Conservation (phyloP, 2,113 vertebrate genomes). For the Chaetops frenatus region DNA sequence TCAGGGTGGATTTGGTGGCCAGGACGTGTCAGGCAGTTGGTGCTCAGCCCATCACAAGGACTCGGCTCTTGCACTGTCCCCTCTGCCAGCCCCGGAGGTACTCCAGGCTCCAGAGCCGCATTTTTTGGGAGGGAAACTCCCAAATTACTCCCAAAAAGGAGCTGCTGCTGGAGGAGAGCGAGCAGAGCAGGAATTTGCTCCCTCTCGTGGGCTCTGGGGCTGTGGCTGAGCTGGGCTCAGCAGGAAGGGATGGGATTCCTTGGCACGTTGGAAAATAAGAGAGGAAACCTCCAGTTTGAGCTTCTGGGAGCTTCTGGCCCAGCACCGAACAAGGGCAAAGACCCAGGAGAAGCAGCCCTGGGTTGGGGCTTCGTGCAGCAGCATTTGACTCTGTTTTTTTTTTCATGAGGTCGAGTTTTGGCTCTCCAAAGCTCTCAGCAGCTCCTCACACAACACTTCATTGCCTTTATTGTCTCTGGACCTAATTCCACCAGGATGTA, state of each 20-base stretch:
- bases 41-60: not conserved
- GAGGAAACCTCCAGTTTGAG: fast-evolving
- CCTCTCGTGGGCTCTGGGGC: constrained; percentile 5
- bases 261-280: fast-evolving
- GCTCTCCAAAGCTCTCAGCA: not conserved
- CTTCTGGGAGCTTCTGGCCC: not conserved
- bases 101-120: fast-evolving
- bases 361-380: fast-evolving
- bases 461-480: not conserved
- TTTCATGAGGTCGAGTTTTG: no score
- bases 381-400: not conserved
- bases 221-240: not conserved
- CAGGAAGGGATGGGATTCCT: not conserved
- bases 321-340: fast-evolving
- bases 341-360: fast-evolving
- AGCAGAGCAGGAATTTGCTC: not conserved
- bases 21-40: fast-evolving
- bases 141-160: not conserved
- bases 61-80: not conserved
- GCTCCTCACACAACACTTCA: not conserved
- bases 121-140: fast-evolving
- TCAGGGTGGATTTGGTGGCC: fast-evolving
- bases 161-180: not conserved
- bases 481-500: not conserved
- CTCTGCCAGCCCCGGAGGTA: no score